Evolutionary conservation across 2,797 vertebrate genomes (phyloP).

Genomic region (Falco concolor): DNA sequence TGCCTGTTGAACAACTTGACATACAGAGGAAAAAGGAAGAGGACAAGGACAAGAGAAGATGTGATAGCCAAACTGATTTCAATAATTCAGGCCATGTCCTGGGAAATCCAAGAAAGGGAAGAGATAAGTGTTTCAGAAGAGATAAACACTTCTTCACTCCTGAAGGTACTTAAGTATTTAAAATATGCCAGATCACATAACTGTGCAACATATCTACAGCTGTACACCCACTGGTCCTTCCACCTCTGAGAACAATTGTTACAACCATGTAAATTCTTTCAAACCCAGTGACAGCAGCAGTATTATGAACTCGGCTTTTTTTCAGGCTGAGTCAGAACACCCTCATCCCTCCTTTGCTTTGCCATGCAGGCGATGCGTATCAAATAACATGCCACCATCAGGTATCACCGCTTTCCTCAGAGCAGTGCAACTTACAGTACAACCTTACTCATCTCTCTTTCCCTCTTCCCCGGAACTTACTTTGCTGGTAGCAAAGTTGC

Average conservation of each 20-base stretch:
- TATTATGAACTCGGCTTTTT: accelerated
- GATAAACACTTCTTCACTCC: neutral
- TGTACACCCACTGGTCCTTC: neutral
- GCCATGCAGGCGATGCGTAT: neutral
- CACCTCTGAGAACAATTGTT: neutral
- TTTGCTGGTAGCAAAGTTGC: neutral
- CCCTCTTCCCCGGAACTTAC: neutral
- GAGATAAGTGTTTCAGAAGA: neutral
- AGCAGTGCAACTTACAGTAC: neutral
- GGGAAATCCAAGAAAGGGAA: neutral
- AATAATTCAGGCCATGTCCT: neutral
- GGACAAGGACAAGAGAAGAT: neutral
- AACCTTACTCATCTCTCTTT: neutral
- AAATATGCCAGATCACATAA: neutral
- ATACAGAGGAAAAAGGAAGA: neutral
- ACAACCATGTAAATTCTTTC: neutral
- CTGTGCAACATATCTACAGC: neutral
- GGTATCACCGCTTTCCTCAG: neutral
- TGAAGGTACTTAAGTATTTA: neutral
- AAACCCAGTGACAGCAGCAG: neutral
- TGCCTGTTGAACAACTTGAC: neutral
- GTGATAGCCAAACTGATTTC: accelerated
- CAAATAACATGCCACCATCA: neutral
- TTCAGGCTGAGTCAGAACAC: neutral
- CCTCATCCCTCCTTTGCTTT: neutral